A percentile compares a stretch with the other conserved stretches of the same genome.
Evolutionary conservation across 2,797 vertebrate genomes (phyloP).

Genomic region (Anguilla obscura): DNA sequence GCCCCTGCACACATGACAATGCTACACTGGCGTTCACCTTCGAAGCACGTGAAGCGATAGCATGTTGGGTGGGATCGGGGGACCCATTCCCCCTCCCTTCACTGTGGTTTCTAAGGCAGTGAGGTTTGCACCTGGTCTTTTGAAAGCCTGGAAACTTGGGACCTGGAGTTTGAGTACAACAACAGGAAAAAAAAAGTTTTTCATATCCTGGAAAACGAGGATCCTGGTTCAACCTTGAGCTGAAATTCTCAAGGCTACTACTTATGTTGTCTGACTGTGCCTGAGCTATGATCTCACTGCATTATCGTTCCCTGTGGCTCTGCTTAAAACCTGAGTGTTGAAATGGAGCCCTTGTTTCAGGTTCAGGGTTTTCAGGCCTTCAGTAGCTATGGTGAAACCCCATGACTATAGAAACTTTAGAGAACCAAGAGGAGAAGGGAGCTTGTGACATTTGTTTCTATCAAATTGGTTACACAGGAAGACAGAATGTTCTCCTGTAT

Average conservation of each 20-base stretch:
- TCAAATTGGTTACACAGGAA: background rate
- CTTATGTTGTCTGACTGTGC: background rate
- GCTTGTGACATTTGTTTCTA: background rate
- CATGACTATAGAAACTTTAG: slow-evolving; percentile 2
- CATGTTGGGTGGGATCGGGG: background rate
- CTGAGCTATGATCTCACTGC: background rate
- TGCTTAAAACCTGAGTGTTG: background rate
- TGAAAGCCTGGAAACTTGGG: slow-evolving; percentile 15
- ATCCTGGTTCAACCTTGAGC: background rate
- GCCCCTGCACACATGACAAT: slow-evolving; percentile 3
- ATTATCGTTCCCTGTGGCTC: background rate
- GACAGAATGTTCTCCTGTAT: background rate
- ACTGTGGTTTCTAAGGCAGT: background rate
- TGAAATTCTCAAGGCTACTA: background rate
- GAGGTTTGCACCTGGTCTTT: background rate
- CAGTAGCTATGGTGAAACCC: background rate
- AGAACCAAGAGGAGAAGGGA: background rate
- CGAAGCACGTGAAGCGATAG: background rate
- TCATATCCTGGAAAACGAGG: background rate
- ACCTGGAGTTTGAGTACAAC: background rate
- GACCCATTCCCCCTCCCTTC: background rate
- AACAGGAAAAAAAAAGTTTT: background rate
- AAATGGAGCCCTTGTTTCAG: slow-evolving; percentile 13
- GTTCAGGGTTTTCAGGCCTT: slow-evolving; percentile 27
- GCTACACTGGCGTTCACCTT: slow-evolving; percentile 6